Base-by-base conservation (phyloP, 2,888 invertebrate species). In the Drosophila mimica region DNA sequence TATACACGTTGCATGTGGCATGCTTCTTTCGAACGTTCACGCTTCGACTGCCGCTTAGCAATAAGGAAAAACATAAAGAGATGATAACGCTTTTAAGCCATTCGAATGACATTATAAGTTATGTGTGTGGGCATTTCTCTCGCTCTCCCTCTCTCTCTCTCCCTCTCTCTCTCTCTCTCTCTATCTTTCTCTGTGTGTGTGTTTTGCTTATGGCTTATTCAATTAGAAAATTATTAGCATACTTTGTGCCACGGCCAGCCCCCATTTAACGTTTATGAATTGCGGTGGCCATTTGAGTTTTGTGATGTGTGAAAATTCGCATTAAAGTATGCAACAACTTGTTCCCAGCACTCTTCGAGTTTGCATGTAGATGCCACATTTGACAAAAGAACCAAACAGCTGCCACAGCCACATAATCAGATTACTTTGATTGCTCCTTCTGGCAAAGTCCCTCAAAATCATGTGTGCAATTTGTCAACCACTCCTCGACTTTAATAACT, bases 221-320 rank as follows among this genome's bases (percentile, higher is more conserved):
- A 83, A 83, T 83, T 83, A 83, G 79, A 80, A 83, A 83, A 83
- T 83, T 83, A 83, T 83, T 83, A 81, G 79, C 83, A 83, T 75
- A 73, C 62, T 49, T 46, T 62, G 59, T 15, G 30, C 17, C 20
- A 25, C 25, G 15, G n/a, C 57, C 17, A 49, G 56, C 38, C 54
- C 59, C 60, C 46, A 46, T 66, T 72, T 52, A 72, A 34, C 66
- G 48, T 62, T 76, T 67, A 69, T 79, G 69, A 60, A 79, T 70
- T 78, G 78, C 61, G 46, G 9, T 71, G 43, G 33, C 69, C 43
- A 65, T 56, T 68, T 64, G 52, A 60, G 64, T 52, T 77, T 69
- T 62, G 73, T 46, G 77, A 77, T 76, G 73, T 65, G 73, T 69
- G 64, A 76, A 76, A 72, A 36, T 46, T 40, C 40, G 51, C 58